Conservation (phyloP, 2,113 vertebrate species). For the Rhinogobius similis region DNA sequence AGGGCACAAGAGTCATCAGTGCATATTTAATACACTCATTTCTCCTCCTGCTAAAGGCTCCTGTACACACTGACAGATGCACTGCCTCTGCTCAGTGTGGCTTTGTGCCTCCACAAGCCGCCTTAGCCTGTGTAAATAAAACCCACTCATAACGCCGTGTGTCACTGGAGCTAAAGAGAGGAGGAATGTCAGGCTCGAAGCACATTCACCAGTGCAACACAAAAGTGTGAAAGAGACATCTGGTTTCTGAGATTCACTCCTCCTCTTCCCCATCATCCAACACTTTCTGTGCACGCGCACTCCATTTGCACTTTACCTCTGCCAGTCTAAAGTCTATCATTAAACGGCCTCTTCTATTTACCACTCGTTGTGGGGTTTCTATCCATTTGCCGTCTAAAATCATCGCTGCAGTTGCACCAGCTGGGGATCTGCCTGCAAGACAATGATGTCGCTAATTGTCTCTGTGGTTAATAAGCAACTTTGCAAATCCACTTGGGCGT, state of each 20-base stretch:
- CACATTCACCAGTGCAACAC: constrained; percentile 50
- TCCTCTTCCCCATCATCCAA: constrained; percentile 17
- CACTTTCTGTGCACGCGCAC: constrained; percentile 24
- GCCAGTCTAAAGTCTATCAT: constrained; percentile 29
- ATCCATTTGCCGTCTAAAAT: constrained; percentile 6
- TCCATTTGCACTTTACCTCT: constrained; percentile 41
- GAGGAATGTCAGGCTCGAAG: constrained; percentile 33
- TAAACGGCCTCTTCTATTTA: constrained; percentile 13
- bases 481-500: constrained; percentile 13
- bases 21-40: constrained; percentile 15
- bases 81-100: constrained; percentile 12
- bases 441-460: constrained; percentile 10
- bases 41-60: constrained; percentile 31
- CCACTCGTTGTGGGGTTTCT: background rate
- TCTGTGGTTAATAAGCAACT: constrained; percentile 14
- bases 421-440: constrained; percentile 4
- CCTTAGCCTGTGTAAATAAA: constrained; percentile 52
- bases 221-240: constrained; percentile 68
- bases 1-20: constrained; percentile 22
- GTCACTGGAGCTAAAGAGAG: constrained; percentile 44
- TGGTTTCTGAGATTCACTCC: constrained; percentile 41
- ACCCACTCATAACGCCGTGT: constrained; percentile 39
- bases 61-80: constrained; percentile 23
- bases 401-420: constrained; percentile 11
- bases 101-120: constrained; percentile 21